Evolutionary conservation across 2,113 vertebrate species (phyloP).

Genomic region (Rhinichthys klamathensis): DNA sequence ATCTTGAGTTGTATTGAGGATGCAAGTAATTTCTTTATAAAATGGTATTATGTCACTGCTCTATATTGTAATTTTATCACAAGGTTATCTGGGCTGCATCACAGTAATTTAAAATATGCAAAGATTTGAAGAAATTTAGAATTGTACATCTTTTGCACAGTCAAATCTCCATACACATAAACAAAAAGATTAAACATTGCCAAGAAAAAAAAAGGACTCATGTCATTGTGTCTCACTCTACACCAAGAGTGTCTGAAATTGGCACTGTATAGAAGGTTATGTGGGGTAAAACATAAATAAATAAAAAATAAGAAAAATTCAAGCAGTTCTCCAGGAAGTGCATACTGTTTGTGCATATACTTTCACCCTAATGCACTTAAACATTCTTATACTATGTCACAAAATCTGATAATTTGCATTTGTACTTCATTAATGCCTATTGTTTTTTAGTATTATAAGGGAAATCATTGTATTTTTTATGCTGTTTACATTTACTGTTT

Average conservation of each 20-base stretch:
- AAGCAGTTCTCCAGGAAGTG: background rate
- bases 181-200: background rate
- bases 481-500: background rate
- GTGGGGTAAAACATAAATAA: background rate
- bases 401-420: background rate
- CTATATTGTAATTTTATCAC: slow-evolving; percentile 12
- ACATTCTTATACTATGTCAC: background rate
- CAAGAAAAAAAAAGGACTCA: background rate
- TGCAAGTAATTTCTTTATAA: slow-evolving; percentile 32
- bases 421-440: background rate
- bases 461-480: background rate
- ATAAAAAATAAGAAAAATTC: background rate
- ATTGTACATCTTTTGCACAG: slow-evolving; percentile 9
- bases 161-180: background rate
- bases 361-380: background rate
- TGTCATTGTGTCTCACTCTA: background rate
- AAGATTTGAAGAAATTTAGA: background rate
- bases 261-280: slow-evolving; percentile 29
- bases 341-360: background rate
- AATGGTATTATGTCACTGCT: background rate
- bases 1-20: slow-evolving; percentile 24
- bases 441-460: background rate
- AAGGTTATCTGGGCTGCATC: background rate
- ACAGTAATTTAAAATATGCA: background rate
- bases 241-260: slow-evolving; percentile 2